Conservation (phyloP, 2,888 invertebrate genomes). For the Oligia strigilis region DNA sequence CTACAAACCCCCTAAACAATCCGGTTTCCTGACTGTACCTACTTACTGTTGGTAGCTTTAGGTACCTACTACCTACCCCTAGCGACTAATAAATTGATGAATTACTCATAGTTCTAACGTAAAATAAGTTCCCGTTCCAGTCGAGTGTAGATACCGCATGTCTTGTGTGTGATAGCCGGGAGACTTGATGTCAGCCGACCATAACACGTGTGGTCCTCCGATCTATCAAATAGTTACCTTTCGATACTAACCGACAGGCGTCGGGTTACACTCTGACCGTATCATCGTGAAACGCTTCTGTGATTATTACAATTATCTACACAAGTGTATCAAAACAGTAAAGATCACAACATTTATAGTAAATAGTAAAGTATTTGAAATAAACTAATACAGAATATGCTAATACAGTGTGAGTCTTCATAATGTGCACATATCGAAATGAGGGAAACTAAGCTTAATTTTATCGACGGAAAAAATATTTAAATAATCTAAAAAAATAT, state of each 20-base stretch:
- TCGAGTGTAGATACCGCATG: slow-evolving; percentile 33
- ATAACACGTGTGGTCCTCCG: slow-evolving; percentile 80
- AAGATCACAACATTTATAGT: background rate
- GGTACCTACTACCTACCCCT: background rate
- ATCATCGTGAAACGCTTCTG: slow-evolving; percentile 68
- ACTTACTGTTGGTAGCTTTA: background rate
- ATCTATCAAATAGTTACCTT: slow-evolving; percentile 72
- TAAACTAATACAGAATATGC: no score
- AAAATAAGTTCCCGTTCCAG: slow-evolving; percentile 23
- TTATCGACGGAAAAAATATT: no score
- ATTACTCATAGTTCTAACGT: background rate
- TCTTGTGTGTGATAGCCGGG: slow-evolving; percentile 49
- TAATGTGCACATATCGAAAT: no score
- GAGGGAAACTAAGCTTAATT: no score
- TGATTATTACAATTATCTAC: slow-evolving; percentile 36
- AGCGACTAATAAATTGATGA: background rate
- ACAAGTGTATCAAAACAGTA: slow-evolving; percentile 3
- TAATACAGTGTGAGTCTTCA: no score
- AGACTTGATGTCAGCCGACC: slow-evolving; percentile 62
- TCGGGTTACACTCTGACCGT: slow-evolving; percentile 76
- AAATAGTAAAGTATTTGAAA: no score
- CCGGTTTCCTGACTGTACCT: background rate
- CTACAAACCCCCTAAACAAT: background rate
- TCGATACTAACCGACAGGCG: slow-evolving; percentile 71
- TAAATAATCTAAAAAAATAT: no score